phyloP scores from a whole-genome alignment of 2,888 invertebrate species.

The Hirtodrosophila trivittata region DNA sequence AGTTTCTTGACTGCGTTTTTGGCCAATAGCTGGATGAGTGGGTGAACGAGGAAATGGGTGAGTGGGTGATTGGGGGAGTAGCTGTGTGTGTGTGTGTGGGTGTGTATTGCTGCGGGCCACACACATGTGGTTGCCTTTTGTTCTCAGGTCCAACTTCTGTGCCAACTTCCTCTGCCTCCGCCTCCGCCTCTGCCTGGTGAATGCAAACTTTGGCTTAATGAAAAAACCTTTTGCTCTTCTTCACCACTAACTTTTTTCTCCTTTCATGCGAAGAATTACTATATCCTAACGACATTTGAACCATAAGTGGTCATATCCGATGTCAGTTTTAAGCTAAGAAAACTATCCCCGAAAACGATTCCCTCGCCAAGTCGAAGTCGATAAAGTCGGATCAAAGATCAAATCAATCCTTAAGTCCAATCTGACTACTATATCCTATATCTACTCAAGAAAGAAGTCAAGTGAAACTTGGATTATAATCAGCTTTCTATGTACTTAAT shows the following conservation, averaged over 20 bases:
- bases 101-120: background rate
- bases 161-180: background rate
- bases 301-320: no score
- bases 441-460: background rate
- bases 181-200: conserved; percentile 1
- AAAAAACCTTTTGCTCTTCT: conserved; percentile 39
- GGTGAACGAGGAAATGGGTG: conserved; percentile 4
- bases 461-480: background rate
- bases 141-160: conserved; percentile 1
- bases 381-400: no score
- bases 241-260: conserved; percentile 12
- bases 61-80: conserved; percentile 7
- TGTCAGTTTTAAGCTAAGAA: no score
- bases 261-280: background rate
- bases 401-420: no score
- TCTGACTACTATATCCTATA: background rate
- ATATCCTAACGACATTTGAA: background rate
- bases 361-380: no score
- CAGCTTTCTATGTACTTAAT: background rate
- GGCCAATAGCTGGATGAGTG: conserved; percentile 21
- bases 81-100: background rate
- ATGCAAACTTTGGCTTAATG: conserved; percentile 56
- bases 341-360: no score
- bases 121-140: conserved; percentile 17
- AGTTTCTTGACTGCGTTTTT: conserved; percentile 34